A percentile compares a stretch with the other conserved stretches of the same genome.
These are phyloP conservation scores for Orthosia cruda DNA, from an alignment of 2,888 invertebrate genomes.

Conservation along the genomic window DNA sequence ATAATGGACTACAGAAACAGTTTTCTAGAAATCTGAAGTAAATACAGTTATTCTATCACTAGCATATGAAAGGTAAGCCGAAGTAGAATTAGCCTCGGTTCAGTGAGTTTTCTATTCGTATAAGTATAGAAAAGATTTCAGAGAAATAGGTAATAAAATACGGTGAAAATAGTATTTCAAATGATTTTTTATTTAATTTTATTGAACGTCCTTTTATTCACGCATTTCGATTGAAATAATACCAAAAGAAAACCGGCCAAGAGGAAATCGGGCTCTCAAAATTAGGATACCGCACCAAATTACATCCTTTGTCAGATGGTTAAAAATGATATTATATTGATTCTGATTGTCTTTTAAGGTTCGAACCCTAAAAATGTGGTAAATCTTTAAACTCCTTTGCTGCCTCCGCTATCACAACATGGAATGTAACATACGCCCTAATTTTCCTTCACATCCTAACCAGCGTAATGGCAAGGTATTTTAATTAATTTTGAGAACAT, in stretches of 20 bases:
- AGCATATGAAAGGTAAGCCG: background rate
- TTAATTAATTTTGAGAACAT: conserved; percentile 38
- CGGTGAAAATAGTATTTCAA: background rate
- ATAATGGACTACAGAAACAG: background rate
- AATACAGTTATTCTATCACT: background rate
- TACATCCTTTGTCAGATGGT: too few species aligned
- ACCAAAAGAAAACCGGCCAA: too few species aligned
- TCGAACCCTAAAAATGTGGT: too few species aligned
- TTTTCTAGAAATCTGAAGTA: background rate
- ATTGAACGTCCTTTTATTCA: background rate
- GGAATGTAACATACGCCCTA: background rate
- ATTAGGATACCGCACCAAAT: too few species aligned
- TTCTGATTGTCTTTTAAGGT: too few species aligned
- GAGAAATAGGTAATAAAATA: background rate
- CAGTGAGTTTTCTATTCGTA: conserved; percentile 6
- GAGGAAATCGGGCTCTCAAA: too few species aligned
- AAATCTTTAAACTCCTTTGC: too few species aligned
- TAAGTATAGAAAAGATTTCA: background rate
- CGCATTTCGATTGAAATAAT: background rate
- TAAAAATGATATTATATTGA: too few species aligned
- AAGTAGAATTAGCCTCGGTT: conserved; percentile 6
- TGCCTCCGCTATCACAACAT: too few species aligned
- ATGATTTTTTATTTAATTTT: background rate
- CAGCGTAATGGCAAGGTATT: conserved; percentile 5
- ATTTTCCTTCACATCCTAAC: background rate